Evolutionary conservation across 2,113 vertebrate species (phyloP).

Genomic region (Madoqua kirkii): DNA sequence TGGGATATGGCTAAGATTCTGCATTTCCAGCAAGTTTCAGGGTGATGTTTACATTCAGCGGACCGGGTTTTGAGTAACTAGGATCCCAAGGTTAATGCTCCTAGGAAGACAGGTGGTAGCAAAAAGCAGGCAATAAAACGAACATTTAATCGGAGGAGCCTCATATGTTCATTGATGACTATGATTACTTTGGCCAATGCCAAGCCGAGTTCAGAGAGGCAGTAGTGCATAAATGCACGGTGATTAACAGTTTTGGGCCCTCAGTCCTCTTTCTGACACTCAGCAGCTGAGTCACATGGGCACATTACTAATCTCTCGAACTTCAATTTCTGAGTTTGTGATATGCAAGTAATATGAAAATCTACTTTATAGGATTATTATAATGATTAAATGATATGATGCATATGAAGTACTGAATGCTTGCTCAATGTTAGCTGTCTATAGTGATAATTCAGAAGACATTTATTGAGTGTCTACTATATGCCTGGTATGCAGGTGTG

Average conservation of each 20-base stretch:
- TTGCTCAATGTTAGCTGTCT: background rate
- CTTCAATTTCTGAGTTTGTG: background rate
- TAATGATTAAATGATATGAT: background rate
- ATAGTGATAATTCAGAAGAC: background rate
- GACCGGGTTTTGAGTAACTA: background rate
- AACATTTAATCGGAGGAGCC: background rate
- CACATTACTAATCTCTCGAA: background rate
- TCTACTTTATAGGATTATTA: background rate
- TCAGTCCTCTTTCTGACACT: background rate
- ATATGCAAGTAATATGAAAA: background rate
- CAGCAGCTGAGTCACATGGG: background rate
- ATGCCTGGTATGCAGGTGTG: background rate
- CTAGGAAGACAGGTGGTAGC: background rate
- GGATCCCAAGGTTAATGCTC: background rate
- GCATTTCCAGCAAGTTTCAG: background rate
- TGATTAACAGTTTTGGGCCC: background rate
- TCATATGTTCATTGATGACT: background rate
- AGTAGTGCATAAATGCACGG: background rate
- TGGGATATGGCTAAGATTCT: background rate
- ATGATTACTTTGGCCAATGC: background rate
- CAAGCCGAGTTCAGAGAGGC: background rate
- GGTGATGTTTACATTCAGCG: rapidly evolving
- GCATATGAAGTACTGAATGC: background rate
- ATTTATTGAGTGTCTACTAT: background rate
- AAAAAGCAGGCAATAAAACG: background rate